A percentile compares a stretch with the other conserved stretches of the same genome.
phyloP scores from a whole-genome alignment of 2,888 invertebrate genomes.

The Spilosoma lubricipeda region DNA sequence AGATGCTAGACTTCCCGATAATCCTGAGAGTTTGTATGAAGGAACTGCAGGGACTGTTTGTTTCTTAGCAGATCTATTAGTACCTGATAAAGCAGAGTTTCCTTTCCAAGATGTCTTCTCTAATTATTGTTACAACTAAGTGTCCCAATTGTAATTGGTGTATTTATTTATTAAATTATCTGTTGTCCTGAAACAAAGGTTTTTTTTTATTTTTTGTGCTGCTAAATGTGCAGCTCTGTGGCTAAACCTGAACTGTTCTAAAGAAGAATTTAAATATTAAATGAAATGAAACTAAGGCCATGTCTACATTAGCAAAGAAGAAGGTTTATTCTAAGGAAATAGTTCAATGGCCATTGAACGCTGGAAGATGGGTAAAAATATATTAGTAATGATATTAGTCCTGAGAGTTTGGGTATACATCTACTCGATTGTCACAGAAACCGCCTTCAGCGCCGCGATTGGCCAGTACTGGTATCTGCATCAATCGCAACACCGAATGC shows the following conservation, averaged over 20 bases:
- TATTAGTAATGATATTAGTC: neutral
- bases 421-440: too few species aligned
- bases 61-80: conserved; percentile 91
- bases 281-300: neutral
- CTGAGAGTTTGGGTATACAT: too few species aligned
- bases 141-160: conserved; percentile 4
- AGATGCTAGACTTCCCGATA: conserved; percentile 91
- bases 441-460: too few species aligned
- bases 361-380: neutral
- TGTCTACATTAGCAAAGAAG: neutral
- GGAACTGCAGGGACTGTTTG: conserved; percentile 95
- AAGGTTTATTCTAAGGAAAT: neutral
- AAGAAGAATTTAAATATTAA: neutral
- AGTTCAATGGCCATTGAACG: neutral
- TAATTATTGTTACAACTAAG: conserved; percentile 43
- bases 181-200: conserved; percentile 3
- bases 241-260: neutral
- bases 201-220: conserved; percentile 10
- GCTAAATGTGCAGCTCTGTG: neutral
- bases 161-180: conserved; percentile 51
- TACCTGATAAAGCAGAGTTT: conserved; percentile 91
- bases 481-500: too few species aligned
- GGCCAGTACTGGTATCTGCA: too few species aligned
- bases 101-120: conserved; percentile 93
- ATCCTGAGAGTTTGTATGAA: conserved; percentile 94